Conservation (phyloP, 2,888 invertebrate species). For the Epinotia demarniana region DNA sequence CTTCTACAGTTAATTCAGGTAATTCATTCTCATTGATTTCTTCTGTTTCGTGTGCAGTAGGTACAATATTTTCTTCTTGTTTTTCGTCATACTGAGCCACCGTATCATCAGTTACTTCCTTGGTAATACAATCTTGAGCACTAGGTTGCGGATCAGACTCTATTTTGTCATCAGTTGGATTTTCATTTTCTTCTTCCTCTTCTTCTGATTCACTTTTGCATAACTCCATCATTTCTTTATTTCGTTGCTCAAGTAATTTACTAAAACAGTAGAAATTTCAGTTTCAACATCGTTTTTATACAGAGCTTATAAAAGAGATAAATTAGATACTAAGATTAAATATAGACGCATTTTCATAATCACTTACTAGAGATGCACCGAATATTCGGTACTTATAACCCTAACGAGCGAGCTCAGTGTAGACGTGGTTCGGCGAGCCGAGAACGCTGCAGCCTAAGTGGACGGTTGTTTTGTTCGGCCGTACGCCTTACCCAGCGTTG, state of each 20-base stretch:
- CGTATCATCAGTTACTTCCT: slow-evolving; percentile 6
- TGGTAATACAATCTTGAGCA: background rate
- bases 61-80: slow-evolving; percentile 25
- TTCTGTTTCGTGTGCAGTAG: background rate
- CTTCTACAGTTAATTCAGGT: slow-evolving; percentile 33
- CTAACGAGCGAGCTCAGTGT: too few species aligned
- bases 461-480: too few species aligned
- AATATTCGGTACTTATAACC: too few species aligned
- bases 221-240: slow-evolving; percentile 89
- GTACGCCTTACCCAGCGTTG: too few species aligned
- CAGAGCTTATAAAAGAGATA: background rate
- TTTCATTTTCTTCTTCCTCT: slow-evolving; percentile 59
- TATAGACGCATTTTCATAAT: too few species aligned
- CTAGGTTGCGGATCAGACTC: slow-evolving; percentile 8
- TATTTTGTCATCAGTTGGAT: slow-evolving; percentile 33
- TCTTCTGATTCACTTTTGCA: slow-evolving; percentile 90
- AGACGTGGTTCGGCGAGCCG: too few species aligned
- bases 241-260: slow-evolving; percentile 87
- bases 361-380: too few species aligned
- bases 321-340: too few species aligned
- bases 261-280: slow-evolving; percentile 66
- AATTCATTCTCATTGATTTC: slow-evolving; percentile 36
- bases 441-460: too few species aligned
- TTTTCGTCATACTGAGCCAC: slow-evolving; percentile 14
- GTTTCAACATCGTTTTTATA: background rate